Conservation (phyloP, 2,797 vertebrate genomes). For the Decapterus maruadsi region DNA sequence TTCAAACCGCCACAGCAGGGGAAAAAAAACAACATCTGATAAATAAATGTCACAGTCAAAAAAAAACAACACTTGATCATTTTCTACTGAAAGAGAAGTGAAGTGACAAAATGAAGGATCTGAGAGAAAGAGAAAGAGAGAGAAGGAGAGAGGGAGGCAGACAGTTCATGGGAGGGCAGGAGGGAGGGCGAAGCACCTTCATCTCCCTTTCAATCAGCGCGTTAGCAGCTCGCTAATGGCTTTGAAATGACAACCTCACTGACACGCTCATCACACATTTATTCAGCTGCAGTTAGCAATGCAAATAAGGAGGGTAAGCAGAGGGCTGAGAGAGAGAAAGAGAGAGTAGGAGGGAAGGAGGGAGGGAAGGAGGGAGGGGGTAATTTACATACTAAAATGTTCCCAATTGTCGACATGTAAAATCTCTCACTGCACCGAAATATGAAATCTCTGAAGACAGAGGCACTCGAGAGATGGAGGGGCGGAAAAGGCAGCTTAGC, state of each 20-base stretch:
- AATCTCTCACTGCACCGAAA: slow-evolving; percentile 37
- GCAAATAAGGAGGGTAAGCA: slow-evolving; percentile 52
- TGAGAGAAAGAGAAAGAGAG: too few relatives aligned
- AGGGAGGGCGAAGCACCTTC: slow-evolving; percentile 3
- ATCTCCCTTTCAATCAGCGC: slow-evolving; percentile 40
- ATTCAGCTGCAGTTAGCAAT: slow-evolving; percentile 53
- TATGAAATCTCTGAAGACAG: slow-evolving; percentile 48
- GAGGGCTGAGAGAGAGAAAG: slow-evolving; percentile 6
- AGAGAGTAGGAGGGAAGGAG: neutral
- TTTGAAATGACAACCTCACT: slow-evolving; percentile 54
- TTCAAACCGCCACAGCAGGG: too few relatives aligned
- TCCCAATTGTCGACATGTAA: slow-evolving; percentile 36
- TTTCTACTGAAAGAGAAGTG: neutral
- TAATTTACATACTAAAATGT: slow-evolving; percentile 65
- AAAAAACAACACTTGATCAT: neutral
- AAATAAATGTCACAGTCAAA: neutral
- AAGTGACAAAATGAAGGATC: neutral
- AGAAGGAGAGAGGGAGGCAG: neutral
- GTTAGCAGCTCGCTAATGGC: slow-evolving; percentile 51
- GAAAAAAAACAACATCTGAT: too few relatives aligned
- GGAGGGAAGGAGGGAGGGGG: neutral
- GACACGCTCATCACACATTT: slow-evolving; percentile 46
- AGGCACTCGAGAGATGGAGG: slow-evolving; percentile 23
- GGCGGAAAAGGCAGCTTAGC: slow-evolving; percentile 35
- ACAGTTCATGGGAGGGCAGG: neutral